Conservation (phyloP, 2,888 invertebrate species). For the Drosophila paranaensis region DNA sequence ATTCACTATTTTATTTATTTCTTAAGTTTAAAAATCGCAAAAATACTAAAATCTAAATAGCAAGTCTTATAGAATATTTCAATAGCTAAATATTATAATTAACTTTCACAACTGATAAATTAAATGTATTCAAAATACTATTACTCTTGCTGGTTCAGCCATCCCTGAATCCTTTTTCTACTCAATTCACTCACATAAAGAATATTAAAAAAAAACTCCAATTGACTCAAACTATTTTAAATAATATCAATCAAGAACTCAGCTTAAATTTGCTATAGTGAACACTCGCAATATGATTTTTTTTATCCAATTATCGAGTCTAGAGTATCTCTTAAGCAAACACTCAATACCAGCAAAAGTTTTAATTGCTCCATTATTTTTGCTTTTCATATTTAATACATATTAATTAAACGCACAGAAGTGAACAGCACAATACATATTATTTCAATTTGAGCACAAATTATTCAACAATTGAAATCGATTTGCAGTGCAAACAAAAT, state of each 20-base stretch:
- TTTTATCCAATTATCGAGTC: neutral
- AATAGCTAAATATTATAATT: too few species aligned
- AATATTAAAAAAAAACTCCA: too few species aligned
- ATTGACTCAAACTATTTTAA: neutral
- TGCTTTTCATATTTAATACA: constrained; percentile 9
- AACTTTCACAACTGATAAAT: too few species aligned
- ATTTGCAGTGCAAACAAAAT: constrained; percentile 48
- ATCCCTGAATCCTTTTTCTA: neutral
- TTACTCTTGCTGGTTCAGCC: neutral
- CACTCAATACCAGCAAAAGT: too few species aligned
- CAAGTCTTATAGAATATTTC: too few species aligned
- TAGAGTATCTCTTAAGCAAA: neutral
- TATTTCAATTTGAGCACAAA: constrained; percentile 19
- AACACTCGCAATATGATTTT: neutral
- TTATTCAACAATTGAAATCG: constrained; percentile 52
- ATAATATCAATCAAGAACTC: neutral
- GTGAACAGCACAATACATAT: constrained; percentile 8
- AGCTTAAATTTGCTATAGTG: neutral
- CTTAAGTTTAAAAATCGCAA: too few species aligned
- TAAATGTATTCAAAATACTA: neutral
- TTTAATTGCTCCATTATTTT: neutral
- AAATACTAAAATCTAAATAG: too few species aligned
- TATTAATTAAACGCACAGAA: constrained; percentile 18
- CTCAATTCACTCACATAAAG: neutral
- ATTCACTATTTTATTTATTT: too few species aligned